Percentiles rank a stretch among this genome's conserved stretches.
These are phyloP conservation scores for Malurus cyaneus DNA, from an alignment of 2,113 vertebrate genomes.

Conservation along the genomic window DNA sequence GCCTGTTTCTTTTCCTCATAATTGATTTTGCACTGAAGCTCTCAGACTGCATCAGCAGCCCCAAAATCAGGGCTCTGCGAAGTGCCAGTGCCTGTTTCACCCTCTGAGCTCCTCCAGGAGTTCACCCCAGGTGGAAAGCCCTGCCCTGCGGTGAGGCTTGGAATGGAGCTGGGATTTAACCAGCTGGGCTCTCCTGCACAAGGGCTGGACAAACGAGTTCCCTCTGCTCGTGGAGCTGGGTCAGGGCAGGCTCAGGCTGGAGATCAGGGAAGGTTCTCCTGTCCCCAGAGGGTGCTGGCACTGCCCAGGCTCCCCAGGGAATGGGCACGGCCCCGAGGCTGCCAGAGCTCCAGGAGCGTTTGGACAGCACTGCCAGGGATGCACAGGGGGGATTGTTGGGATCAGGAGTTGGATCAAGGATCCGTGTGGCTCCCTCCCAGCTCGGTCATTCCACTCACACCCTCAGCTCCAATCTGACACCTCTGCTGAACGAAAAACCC, in stretches of 20 bases:
- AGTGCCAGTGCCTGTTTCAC: not conserved
- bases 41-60: not conserved
- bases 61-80: not conserved
- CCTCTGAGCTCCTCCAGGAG: not conserved
- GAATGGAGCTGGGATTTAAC: not conserved
- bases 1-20: not conserved
- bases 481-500: not conserved
- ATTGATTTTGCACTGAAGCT: not conserved
- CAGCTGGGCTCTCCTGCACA: not conserved
- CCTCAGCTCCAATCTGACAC: not conserved
- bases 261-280: not conserved
- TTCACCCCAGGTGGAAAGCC: not conserved
- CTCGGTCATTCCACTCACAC: not conserved
- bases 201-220: not conserved
- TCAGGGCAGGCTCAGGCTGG: accelerated
- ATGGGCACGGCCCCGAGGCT: not conserved
- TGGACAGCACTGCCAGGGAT: accelerated
- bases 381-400: accelerated
- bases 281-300: not conserved
- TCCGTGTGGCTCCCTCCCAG: not conserved
- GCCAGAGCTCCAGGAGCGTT: not conserved
- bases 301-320: not conserved
- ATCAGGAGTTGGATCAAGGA: not conserved
- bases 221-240: too few species aligned
- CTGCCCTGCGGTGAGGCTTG: not conserved